Evolutionary conservation across 2,888 invertebrate genomes (phyloP).

Genomic region (Stomorhina lunata): DNA sequence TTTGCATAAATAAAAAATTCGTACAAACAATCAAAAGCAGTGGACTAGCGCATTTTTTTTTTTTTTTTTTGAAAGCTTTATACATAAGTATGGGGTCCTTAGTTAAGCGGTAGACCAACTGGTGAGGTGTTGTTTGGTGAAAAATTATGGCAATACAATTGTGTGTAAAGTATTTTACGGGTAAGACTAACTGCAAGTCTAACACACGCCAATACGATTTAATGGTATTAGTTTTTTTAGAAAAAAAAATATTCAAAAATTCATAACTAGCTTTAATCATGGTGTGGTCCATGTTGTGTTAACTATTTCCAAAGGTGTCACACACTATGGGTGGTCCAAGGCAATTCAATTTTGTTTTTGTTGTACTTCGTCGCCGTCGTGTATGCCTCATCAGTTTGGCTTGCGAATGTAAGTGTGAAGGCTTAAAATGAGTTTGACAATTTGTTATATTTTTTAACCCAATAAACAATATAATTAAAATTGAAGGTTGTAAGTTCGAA

Average conservation of each 20-base stretch:
- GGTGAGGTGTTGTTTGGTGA: conserved; percentile 76
- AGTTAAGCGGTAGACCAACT: conserved; percentile 68
- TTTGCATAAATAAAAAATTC: conserved; percentile 29
- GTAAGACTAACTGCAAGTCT: conserved; percentile 37
- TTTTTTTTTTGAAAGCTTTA: conserved; percentile 42
- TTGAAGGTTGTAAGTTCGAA: no score
- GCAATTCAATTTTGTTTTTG: conserved; percentile 42
- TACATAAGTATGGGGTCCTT: conserved; percentile 35
- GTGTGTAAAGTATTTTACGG: background rate
- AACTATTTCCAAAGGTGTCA: conserved; percentile 67
- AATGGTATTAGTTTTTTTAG: conserved; percentile 24
- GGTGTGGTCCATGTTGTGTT: conserved; percentile 66
- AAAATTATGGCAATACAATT: conserved; percentile 73
- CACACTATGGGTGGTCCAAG: conserved; percentile 74
- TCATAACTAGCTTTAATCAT: conserved; percentile 72
- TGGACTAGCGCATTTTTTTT: conserved; percentile 59
- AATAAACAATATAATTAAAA: background rate
- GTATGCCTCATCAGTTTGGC: conserved; percentile 22
- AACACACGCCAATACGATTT: conserved; percentile 56
- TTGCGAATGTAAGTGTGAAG: conserved; percentile 49
- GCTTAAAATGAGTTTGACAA: conserved; percentile 59
- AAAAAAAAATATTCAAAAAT: conserved; percentile 60
- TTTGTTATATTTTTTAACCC: conserved; percentile 46
- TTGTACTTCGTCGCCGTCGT: background rate
- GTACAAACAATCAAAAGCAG: conserved; percentile 44